Evolutionary conservation across 2,797 vertebrate species (phyloP).

Genomic region (Eupleurogrammus muticus): DNA sequence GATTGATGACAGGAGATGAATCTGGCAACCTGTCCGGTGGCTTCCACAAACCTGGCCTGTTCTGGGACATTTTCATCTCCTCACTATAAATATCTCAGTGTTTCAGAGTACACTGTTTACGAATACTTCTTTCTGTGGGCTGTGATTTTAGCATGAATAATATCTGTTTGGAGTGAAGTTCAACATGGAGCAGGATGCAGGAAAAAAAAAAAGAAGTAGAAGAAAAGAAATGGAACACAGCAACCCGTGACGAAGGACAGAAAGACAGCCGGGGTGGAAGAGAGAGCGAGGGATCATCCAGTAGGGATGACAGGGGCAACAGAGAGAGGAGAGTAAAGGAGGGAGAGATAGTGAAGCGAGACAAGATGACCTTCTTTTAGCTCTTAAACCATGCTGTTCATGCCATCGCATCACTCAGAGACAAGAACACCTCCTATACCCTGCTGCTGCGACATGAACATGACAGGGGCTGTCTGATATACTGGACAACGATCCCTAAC

Average conservation of each 20-base stretch:
- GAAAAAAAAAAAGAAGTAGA: slow-evolving; percentile 5
- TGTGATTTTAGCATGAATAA: slow-evolving; percentile 55
- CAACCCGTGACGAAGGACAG: slow-evolving; percentile 80
- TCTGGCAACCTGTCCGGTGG: slow-evolving; percentile 33
- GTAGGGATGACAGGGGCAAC: slow-evolving; percentile 81
- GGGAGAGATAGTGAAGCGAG: slow-evolving; percentile 78
- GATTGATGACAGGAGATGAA: slow-evolving; percentile 59
- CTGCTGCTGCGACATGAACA: slow-evolving; percentile 77
- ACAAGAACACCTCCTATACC: slow-evolving; percentile 79
- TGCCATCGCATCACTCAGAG: slow-evolving; percentile 80
- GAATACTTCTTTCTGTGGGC: slow-evolving; percentile 43
- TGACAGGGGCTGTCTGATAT: slow-evolving; percentile 79
- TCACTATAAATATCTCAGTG: slow-evolving; percentile 5
- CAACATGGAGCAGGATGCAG: slow-evolving; percentile 51
- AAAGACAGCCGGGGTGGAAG: slow-evolving; percentile 78
- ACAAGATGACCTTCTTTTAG: slow-evolving; percentile 82
- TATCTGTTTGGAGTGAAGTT: slow-evolving; percentile 58
- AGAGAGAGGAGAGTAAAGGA: slow-evolving; percentile 73
- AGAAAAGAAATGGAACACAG: slow-evolving; percentile 65
- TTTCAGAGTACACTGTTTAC: slow-evolving; percentile 44
- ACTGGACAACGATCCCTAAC: slow-evolving; percentile 69
- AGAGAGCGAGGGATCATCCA: slow-evolving; percentile 79
- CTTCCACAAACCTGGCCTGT: slow-evolving; percentile 31
- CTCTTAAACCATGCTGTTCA: slow-evolving; percentile 82
- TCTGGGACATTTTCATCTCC: slow-evolving; percentile 16